phyloP scores from a whole-genome alignment of 2,888 invertebrate genomes.

The Ischnura elegans region DNA sequence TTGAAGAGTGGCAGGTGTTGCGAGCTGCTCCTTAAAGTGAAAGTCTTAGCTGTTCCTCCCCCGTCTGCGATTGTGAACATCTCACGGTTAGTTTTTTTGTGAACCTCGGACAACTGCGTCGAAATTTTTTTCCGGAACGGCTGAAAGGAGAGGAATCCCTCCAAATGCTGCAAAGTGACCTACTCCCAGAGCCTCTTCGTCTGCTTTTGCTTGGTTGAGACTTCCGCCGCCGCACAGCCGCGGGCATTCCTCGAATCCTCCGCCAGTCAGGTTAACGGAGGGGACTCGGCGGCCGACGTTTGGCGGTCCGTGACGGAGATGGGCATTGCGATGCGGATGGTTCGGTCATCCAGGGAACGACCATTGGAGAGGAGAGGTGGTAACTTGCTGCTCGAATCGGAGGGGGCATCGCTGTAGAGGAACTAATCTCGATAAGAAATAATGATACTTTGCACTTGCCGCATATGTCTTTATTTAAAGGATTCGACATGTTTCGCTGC shows the following conservation, averaged over 20 bases:
- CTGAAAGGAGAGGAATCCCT: not conserved
- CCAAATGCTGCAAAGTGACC: not conserved
- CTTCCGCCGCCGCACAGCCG: not conserved
- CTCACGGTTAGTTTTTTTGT: not conserved
- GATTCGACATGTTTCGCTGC: no score
- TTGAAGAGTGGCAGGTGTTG: not conserved
- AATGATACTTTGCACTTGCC: no score
- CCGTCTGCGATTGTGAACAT: not conserved
- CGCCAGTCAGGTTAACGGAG: not conserved
- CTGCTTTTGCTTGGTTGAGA: not conserved
- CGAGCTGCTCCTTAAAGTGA: not conserved
- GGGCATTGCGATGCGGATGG: not conserved
- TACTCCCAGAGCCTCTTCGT: not conserved
- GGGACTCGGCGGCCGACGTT: not conserved
- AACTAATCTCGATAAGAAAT: no score
- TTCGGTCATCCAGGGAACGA: not conserved
- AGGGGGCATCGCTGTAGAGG: no score
- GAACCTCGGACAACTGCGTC: not conserved
- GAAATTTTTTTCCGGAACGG: not conserved
- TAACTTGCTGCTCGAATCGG: no score
- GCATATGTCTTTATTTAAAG: no score
- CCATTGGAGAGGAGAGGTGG: no score
- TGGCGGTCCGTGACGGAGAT: not conserved
- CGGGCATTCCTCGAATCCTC: not conserved
- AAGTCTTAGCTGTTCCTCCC: not conserved